These are phyloP conservation scores for Thera britannica DNA, from an alignment of 2,888 invertebrate genomes.

Conservation along the genomic window DNA sequence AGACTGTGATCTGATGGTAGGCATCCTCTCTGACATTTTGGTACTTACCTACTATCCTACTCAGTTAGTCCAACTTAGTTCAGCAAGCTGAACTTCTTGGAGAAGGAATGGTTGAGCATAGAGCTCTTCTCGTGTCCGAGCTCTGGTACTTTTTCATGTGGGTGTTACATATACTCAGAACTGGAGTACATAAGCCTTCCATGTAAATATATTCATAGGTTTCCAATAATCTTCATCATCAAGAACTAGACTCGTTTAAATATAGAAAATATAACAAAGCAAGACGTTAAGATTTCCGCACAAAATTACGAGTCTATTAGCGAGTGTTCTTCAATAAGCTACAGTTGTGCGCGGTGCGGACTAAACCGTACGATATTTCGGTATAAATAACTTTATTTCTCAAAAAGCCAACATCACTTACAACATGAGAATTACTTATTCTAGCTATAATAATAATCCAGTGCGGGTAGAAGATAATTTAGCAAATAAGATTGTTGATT, in stretches of 20 bases:
- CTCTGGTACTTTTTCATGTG: not conserved
- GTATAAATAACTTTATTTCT: too few species aligned
- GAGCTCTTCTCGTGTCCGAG: too few species aligned
- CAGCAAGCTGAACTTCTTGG: too few species aligned
- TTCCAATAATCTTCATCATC: slow-evolving; percentile 17
- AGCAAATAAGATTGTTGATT: too few species aligned
- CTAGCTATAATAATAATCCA: too few species aligned
- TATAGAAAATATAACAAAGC: slow-evolving; percentile 48
- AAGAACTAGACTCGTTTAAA: slow-evolving; percentile 30
- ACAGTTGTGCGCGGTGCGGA: slow-evolving; percentile 39
- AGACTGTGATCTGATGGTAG: not conserved
- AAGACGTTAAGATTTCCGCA: slow-evolving; percentile 52
- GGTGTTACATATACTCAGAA: not conserved
- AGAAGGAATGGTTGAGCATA: too few species aligned
- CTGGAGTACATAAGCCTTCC: not conserved
- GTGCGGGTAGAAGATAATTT: too few species aligned
- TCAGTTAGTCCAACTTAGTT: too few species aligned
- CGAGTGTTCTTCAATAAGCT: slow-evolving; percentile 34
- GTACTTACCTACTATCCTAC: too few species aligned
- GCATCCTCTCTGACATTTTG: not conserved
- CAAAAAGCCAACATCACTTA: too few species aligned
- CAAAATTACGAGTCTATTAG: slow-evolving; percentile 62
- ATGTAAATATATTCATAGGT: not conserved
- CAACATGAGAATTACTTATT: too few species aligned
- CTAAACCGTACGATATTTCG: slow-evolving; percentile 4